These are phyloP conservation scores for Scophthalmus maximus DNA, from an alignment of 2,113 vertebrate genomes.

Conservation along the genomic window DNA sequence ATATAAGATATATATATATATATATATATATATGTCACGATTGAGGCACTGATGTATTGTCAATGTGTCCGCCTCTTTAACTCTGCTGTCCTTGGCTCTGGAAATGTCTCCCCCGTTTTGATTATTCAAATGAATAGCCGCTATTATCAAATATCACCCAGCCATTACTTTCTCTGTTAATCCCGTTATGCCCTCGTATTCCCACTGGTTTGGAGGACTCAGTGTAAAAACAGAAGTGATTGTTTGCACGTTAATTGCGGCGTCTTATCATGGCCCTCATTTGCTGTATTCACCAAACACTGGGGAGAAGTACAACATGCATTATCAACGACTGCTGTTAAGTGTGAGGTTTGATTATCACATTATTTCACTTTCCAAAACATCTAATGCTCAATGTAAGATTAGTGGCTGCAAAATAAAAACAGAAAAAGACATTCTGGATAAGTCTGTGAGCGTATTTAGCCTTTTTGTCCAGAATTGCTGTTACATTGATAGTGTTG, in stretches of 20 bases:
- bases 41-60: constrained; percentile 22
- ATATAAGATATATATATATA: constrained; percentile 7
- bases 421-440: too few species aligned
- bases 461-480: too few species aligned
- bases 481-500: too few species aligned
- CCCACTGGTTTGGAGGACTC: constrained; percentile 3
- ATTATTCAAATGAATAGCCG: constrained; percentile 1
- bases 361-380: not conserved
- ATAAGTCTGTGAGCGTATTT: too few species aligned
- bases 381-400: not conserved
- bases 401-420: not conserved
- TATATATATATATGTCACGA: too few species aligned
- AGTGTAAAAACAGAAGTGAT: too few species aligned
- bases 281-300: not conserved
- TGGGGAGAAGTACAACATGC: not conserved
- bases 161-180: not conserved
- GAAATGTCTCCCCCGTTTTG: not conserved
- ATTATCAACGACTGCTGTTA: not conserved
- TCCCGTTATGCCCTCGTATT: not conserved
- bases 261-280: not conserved
- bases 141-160: constrained; percentile 7
- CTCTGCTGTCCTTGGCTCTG: constrained; percentile 19
- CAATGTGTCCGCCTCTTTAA: constrained; percentile 1
- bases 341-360: not conserved
- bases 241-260: too few species aligned